Conservation (phyloP, 2,113 vertebrate species). For the Leucosticte australis region DNA sequence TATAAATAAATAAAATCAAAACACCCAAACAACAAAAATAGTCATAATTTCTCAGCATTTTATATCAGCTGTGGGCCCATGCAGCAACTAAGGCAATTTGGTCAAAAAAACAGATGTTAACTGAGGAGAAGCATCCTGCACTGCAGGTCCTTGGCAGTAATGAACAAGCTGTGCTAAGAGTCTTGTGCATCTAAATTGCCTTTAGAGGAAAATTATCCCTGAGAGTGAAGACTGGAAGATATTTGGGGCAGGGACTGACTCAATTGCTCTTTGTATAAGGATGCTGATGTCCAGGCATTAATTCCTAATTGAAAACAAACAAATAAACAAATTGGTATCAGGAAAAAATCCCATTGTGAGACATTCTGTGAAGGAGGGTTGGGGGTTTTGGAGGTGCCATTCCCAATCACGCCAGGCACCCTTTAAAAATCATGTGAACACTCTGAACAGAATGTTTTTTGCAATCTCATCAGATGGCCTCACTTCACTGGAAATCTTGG, state of each 20-base stretch:
- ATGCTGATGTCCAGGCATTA: neutral
- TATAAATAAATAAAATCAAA: neutral
- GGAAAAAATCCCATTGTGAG: neutral
- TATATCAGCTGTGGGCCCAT: constrained; percentile 42
- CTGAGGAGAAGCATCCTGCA: constrained; percentile 19
- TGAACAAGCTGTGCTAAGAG: neutral
- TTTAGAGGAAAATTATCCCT: constrained; percentile 16
- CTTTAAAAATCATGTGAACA: neutral
- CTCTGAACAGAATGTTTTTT: neutral
- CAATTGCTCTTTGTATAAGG: neutral
- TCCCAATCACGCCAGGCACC: neutral
- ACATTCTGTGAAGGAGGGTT: neutral
- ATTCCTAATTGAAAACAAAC: neutral
- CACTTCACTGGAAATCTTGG: neutral
- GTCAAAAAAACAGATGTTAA: constrained; percentile 60
- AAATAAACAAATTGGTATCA: neutral
- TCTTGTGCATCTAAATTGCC: neutral
- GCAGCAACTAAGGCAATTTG: constrained; percentile 42
- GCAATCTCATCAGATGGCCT: neutral
- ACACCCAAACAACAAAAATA: constrained; percentile 24
- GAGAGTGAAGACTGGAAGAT: neutral
- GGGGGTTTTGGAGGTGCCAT: neutral
- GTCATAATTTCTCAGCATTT: constrained; percentile 33
- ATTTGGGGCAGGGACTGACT: neutral
- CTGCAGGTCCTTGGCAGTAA: constrained; percentile 45